Evolutionary conservation across 2,113 vertebrate species (phyloP).

Genomic region (Halichoerus grypus): DNA sequence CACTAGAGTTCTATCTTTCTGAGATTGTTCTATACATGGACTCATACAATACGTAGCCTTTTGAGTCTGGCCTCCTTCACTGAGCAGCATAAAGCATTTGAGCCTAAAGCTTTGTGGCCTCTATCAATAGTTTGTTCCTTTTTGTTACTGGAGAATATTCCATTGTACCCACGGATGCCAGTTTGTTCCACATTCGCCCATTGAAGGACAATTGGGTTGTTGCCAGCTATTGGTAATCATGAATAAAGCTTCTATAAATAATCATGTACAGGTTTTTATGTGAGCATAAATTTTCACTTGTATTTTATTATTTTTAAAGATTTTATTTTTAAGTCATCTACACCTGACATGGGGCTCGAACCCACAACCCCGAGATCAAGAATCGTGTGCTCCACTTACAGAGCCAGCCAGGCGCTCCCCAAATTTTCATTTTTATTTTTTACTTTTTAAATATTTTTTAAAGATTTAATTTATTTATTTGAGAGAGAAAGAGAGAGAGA

Average conservation of each 20-base stretch:
- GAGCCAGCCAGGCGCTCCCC: neutral
- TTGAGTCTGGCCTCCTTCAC: neutral
- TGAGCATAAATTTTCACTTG: neutral
- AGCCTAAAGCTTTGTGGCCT: neutral
- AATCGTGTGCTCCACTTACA: neutral
- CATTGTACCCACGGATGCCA: neutral
- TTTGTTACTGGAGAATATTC: slow-evolving; percentile 42
- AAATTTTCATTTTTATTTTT: neutral
- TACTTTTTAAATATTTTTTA: neutral
- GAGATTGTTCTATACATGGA: neutral
- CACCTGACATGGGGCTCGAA: neutral
- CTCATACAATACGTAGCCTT: neutral
- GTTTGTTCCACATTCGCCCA: neutral
- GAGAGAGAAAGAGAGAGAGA: neutral
- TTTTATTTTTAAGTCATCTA: neutral
- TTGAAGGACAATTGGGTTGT: neutral
- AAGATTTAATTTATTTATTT: neutral
- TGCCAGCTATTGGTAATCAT: neutral
- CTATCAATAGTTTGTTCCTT: slow-evolving; percentile 1
- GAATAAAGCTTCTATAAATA: neutral
- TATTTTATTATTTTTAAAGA: neutral
- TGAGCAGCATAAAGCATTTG: neutral
- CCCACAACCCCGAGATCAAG: neutral
- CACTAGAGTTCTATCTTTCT: neutral
- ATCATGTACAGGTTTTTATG: neutral